A percentile compares a stretch with the other conserved stretches of the same genome.
These are phyloP conservation scores for Polypedilum vanderplanki DNA, from an alignment of 1,140 invertebrate genomes.

Conservation along the genomic window DNA sequence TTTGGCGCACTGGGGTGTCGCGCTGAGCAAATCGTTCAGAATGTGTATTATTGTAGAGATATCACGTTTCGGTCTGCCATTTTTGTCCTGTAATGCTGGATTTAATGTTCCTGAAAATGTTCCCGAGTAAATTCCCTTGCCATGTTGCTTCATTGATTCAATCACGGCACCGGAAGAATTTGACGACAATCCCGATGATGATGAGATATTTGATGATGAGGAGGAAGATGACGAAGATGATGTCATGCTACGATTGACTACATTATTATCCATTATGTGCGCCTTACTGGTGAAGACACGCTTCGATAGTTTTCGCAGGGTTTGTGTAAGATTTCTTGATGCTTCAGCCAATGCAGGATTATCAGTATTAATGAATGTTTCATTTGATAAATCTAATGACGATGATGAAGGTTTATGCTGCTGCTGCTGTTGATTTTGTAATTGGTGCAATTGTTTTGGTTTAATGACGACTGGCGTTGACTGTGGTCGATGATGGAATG, in stretches of 20 bases:
- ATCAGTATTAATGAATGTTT: constrained; percentile 42
- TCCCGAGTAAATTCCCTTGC: constrained; percentile 80
- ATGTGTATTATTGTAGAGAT: constrained; percentile 94
- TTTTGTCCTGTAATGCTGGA: constrained; percentile 85
- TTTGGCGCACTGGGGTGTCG: constrained; percentile 58
- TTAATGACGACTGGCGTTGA: constrained; percentile 31
- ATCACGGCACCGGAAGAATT: constrained; percentile 75
- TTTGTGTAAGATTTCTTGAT: constrained; percentile 84
- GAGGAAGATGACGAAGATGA: constrained; percentile 31
- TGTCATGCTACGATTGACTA: constrained; percentile 40
- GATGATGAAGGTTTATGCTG: background rate
- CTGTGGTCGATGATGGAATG: constrained; percentile 29
- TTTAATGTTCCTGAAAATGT: constrained; percentile 83
- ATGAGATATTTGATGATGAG: background rate
- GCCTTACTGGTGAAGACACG: constrained; percentile 69
- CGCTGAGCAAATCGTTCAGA: constrained; percentile 85
- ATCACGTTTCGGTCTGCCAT: constrained; percentile 81
- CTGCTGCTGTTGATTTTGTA: constrained; percentile 29
- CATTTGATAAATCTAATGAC: background rate
- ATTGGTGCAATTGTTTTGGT: constrained; percentile 14
- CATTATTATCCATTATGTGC: constrained; percentile 49
- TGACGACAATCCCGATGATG: constrained; percentile 36
- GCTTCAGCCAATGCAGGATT: constrained; percentile 77
- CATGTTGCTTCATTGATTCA: constrained; percentile 87
- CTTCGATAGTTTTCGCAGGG: constrained; percentile 80